These are phyloP conservation scores for Rhinophrynus dorsalis DNA, from an alignment of 2,797 vertebrate genomes.

Conservation along the genomic window DNA sequence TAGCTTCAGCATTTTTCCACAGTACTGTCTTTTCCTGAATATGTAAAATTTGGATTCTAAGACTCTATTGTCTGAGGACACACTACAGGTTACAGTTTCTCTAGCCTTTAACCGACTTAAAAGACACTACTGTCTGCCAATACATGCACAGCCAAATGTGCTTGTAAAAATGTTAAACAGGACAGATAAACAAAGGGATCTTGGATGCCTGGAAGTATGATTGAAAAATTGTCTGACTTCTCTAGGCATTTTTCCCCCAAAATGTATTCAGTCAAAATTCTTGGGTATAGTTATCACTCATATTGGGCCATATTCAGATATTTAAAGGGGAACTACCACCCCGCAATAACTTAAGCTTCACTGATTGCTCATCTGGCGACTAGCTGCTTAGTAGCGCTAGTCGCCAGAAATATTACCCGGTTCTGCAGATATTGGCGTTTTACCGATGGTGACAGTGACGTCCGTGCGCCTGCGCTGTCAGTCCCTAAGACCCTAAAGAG, in stretches of 20 bases:
- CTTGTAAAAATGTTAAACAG: conserved; percentile 4
- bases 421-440: too few species aligned
- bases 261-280: background rate
- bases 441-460: too few species aligned
- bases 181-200: background rate
- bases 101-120: conserved; percentile 1
- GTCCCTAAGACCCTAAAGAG: too few species aligned
- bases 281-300: too few species aligned
- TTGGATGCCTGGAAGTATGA: background rate
- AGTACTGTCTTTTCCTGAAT: background rate
- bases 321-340: too few species aligned
- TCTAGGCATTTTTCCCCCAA: background rate
- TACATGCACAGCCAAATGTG: background rate
- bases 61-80: background rate
- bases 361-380: too few species aligned
- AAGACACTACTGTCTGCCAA: background rate
- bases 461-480: too few species aligned
- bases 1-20: background rate
- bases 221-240: background rate
- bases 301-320: too few species aligned
- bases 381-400: too few species aligned
- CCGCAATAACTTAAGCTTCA: too few species aligned
- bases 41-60: background rate
- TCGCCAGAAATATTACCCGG: too few species aligned
- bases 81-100: background rate